phyloP scores from a whole-genome alignment of 2,797 vertebrate genomes.

The Botia kubotai region DNA sequence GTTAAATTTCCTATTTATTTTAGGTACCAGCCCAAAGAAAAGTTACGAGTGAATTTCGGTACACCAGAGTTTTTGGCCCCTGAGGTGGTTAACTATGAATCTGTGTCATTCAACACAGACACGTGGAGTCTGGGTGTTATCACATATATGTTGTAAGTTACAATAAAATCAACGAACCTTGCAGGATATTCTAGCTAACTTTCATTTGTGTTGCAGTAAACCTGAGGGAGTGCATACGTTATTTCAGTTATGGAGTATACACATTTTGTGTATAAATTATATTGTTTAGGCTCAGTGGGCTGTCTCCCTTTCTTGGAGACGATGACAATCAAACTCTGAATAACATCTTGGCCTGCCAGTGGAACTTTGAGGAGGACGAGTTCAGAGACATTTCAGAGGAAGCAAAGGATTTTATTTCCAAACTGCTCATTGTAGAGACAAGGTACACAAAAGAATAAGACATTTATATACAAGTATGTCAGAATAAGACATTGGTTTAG shows the following conservation, averaged over 20 bases:
- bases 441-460: constrained; percentile 72
- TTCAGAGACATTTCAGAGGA: constrained; percentile 87
- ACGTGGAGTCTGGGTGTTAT: constrained; percentile 99
- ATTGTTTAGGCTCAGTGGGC: constrained; percentile 86
- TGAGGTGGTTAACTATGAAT: constrained; percentile 95
- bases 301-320: constrained; percentile 95
- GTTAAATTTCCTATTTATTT: neutral
- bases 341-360: constrained; percentile 91
- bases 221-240: neutral
- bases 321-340: constrained; percentile 91
- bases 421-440: constrained; percentile 91
- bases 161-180: neutral
- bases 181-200: neutral
- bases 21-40: constrained; percentile 96
- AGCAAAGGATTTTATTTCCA: constrained; percentile 94
- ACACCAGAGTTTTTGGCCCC: constrained; percentile 97
- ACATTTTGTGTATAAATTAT: neutral
- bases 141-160: constrained; percentile 95
- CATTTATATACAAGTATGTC: too few relatives aligned
- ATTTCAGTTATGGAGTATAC: neutral
- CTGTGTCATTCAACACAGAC: constrained; percentile 96
- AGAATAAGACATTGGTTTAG: neutral
- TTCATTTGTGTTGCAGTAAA: neutral
- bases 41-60: constrained; percentile 93
- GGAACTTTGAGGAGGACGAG: constrained; percentile 92